phyloP scores from a whole-genome alignment of 1,140 invertebrate genomes.

The Microplitis demolitor region DNA sequence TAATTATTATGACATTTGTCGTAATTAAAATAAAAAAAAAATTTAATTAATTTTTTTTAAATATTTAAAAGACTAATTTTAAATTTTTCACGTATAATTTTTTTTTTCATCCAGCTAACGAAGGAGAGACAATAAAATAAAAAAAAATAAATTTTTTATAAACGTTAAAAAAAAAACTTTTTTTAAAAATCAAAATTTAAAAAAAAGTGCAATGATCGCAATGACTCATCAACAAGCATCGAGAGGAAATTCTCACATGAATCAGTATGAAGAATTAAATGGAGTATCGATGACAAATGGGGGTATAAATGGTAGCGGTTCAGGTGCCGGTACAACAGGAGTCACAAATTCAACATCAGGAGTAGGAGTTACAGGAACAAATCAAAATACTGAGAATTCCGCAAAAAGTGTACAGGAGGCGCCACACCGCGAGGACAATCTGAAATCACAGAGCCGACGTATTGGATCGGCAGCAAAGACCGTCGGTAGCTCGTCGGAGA shows the following conservation, averaged over 20 bases:
- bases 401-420: slow-evolving; percentile 56
- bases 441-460: slow-evolving; percentile 25
- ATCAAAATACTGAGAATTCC: slow-evolving; percentile 36
- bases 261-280: slow-evolving; percentile 41
- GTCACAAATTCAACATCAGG: not conserved
- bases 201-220: slow-evolving; percentile 36
- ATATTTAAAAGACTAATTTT: too few relatives aligned
- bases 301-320: slow-evolving; percentile 10
- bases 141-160: not conserved
- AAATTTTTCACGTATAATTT: too few relatives aligned
- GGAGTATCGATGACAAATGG: slow-evolving; percentile 48
- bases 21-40: too few relatives aligned
- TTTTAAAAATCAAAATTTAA: not conserved
- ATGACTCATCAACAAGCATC: slow-evolving; percentile 41
- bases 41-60: too few relatives aligned
- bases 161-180: not conserved
- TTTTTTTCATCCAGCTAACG: too few relatives aligned
- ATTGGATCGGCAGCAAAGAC: slow-evolving; percentile 47
- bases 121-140: too few relatives aligned
- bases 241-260: slow-evolving; percentile 44
- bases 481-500: slow-evolving; percentile 34
- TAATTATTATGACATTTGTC: too few relatives aligned
- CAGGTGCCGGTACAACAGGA: not conserved
- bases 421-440: slow-evolving; percentile 50
- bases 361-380: slow-evolving; percentile 55